Base-by-base conservation (phyloP, 1,140 invertebrate genomes). In the Proctacanthus coquilletti region DNA sequence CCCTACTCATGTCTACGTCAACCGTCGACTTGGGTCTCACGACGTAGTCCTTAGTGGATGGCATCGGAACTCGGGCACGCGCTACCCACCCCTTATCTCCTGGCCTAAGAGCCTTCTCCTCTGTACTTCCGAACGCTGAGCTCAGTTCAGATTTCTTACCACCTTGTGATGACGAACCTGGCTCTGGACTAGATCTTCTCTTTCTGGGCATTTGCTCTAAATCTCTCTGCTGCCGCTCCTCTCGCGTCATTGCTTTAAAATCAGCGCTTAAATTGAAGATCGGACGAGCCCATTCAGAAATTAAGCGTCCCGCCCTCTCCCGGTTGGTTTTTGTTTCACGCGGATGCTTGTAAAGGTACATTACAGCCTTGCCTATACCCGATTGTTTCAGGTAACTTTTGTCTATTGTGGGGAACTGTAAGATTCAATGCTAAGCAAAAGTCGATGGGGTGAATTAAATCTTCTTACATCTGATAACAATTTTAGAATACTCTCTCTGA, bases 341-440 rank as follows among this genome's bases (percentile, higher is more conserved):
- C 1, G 95, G 94, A 66, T 99, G 94, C 60, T 98, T 98, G 60
- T 92, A 98, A 10, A 98, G 69, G 66, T 98, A 98, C 95, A 98
- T 99, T 0, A 99, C 88, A 43, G 95, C 95, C 63, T 97, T 94
- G 19, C 94, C 87, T 50, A 96, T 89, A 29, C 94, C 88, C 29
- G 91, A 94, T 45, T 85, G 81, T 61, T 96, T 97, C 31, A 98
- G 63, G 33, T 84, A 77, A 18, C 79, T 77, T 52, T 88, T 84
- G 55, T 91, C 87, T 42, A 94, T 77, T 33, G 74, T 68, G 18
- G 89, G 91, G 64, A 95, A 94, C 84, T 94, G 56, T 21, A 72
- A 68, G 42, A n/a, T n/a, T n/a, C n/a, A n/a, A n/a, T n/a, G n/a
- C n/a, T n/a, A n/a, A n/a, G n/a, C n/a, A n/a, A n/a, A n/a, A n/a